A percentile compares a stretch with the other conserved stretches of the same genome.
These are phyloP conservation scores for Microctonus aethiopoides DNA, from an alignment of 2,888 invertebrate genomes.

Conservation along the genomic window DNA sequence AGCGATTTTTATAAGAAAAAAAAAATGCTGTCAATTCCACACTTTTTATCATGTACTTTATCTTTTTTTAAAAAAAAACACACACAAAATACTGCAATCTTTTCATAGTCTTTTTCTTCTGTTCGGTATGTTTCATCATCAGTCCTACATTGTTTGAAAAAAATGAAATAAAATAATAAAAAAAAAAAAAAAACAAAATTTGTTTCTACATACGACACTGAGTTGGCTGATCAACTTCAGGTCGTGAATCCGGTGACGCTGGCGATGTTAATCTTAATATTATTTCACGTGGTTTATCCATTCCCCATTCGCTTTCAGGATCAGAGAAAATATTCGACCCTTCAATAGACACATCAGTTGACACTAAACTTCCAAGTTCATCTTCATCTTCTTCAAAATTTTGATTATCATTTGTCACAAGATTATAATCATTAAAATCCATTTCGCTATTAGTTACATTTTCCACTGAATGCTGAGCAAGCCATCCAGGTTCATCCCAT, in stretches of 20 bases:
- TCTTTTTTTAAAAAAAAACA: conserved; percentile 13
- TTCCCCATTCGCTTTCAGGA: conserved; percentile 78
- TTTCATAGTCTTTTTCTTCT: not conserved
- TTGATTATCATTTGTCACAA: not conserved
- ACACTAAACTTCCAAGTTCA: conserved; percentile 61
- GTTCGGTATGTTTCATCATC: not conserved
- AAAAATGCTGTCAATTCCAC: no score
- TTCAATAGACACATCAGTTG: conserved; percentile 69
- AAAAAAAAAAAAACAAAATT: not conserved
- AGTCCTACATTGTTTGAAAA: conserved; percentile 13
- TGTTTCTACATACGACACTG: conserved; percentile 22
- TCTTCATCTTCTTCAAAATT: conserved; percentile 32
- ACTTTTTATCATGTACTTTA: no score
- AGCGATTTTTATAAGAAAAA: not conserved
- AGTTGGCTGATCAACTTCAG: conserved; percentile 71
- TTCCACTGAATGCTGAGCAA: conserved; percentile 53
- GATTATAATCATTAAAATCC: not conserved
- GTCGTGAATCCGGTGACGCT: conserved; percentile 67
- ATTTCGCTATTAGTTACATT: conserved; percentile 35
- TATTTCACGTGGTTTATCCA: conserved; percentile 38
- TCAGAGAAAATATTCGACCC: conserved; percentile 76
- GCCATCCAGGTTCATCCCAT: conserved; percentile 69
- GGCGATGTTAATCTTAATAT: conserved; percentile 41
- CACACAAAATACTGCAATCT: conserved; percentile 26
- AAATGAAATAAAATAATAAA: conserved; percentile 7